Percentiles rank a stretch among this genome's conserved stretches.
Conservation (phyloP, 2,113 vertebrate species). For the Vireo altiloquus region DNA sequence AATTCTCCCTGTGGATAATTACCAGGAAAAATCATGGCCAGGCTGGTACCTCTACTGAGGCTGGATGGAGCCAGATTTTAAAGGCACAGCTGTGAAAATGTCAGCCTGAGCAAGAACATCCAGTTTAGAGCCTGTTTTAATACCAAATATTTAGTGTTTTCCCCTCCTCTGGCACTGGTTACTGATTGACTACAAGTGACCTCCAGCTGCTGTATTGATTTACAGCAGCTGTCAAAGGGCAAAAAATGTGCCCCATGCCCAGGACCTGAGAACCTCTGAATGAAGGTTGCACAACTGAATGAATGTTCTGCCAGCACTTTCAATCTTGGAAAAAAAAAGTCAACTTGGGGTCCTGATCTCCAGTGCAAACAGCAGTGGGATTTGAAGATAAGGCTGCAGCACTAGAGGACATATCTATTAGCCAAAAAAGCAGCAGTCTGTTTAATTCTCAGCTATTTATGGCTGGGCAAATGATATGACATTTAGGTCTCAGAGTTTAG, state of each 20-base stretch:
- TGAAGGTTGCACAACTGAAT: slow-evolving; percentile 21
- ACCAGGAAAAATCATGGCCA: neutral
- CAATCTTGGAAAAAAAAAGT: neutral
- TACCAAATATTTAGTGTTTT: slow-evolving; percentile 20
- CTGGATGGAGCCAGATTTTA: neutral
- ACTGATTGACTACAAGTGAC: slow-evolving; percentile 53
- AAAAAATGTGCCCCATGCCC: neutral
- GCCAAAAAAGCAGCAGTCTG: neutral
- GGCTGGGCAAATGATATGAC: neutral
- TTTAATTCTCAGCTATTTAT: slow-evolving; percentile 32
- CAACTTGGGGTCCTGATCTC: neutral
- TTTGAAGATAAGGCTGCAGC: neutral
- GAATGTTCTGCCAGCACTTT: neutral
- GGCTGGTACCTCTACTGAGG: neutral
- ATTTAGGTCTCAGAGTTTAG: neutral
- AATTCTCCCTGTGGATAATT: neutral
- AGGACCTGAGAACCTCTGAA: neutral
- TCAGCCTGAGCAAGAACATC: neutral
- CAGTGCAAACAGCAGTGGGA: slow-evolving; percentile 14
- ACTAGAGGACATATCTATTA: neutral
- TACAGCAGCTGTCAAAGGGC: slow-evolving; percentile 10
- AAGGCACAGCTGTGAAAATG: neutral
- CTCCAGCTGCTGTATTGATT: slow-evolving; percentile 45
- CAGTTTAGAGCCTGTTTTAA: neutral
- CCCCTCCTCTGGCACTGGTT: neutral